Percentiles rank a stretch among this genome's conserved stretches.
Conservation (phyloP, 2,797 vertebrate species). For the Lepilemur ruficaudatus region DNA sequence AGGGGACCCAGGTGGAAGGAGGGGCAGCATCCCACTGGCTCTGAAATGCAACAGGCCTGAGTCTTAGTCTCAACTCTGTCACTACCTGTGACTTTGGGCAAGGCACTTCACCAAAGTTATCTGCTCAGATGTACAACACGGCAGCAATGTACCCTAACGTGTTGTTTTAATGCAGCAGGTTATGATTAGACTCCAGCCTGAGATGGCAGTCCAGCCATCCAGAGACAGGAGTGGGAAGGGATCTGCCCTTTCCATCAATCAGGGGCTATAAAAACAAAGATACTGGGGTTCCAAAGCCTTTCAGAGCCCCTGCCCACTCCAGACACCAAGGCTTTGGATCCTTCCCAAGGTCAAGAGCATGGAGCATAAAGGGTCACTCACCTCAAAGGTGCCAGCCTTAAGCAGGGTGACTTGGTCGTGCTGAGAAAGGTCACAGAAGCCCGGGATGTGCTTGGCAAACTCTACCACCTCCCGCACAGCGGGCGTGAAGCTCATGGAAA, state of each 20-base stretch:
- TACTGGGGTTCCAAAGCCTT: not conserved
- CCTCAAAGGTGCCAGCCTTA: slow-evolving; percentile 97
- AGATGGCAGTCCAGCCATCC: not conserved
- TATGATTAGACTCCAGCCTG: not conserved
- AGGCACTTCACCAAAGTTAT: not conserved
- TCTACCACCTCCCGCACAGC: slow-evolving; percentile 95
- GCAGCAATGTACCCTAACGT: not conserved
- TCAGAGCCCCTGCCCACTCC: not conserved
- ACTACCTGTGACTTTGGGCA: not conserved
- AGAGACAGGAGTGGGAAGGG: not conserved
- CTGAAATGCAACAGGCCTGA: not conserved
- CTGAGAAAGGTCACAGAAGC: slow-evolving; percentile 91
- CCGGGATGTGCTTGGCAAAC: slow-evolving; percentile 94
- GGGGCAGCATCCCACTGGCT: not conserved
- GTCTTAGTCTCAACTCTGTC: not conserved
- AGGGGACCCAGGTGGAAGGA: not conserved
- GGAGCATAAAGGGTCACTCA: slow-evolving; percentile 71
- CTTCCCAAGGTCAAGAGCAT: not conserved
- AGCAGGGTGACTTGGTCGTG: slow-evolving; percentile 94
- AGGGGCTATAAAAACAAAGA: not conserved
- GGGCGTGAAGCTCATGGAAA: slow-evolving; percentile 94
- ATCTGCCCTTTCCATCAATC: not conserved
- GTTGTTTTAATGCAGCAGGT: not conserved
- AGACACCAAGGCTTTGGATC: not conserved
- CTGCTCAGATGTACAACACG: not conserved